Evolutionary conservation across 2,888 invertebrate genomes (phyloP), one percentile per base, ranked within the genome.

Genomic region (Dolomedes plantarius): DNA sequence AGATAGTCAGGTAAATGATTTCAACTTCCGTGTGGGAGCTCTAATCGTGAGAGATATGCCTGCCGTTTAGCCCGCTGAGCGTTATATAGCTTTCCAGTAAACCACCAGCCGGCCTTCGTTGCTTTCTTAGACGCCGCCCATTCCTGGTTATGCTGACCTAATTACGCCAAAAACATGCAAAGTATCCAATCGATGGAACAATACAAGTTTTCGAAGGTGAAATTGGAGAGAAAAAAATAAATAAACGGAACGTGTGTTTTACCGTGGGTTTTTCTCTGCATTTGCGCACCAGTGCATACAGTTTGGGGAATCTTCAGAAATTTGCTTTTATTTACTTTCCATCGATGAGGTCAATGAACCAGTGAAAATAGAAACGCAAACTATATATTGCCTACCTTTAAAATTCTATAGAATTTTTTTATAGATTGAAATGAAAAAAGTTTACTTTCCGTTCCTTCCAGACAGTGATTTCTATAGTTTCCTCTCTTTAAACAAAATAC

Each of bases 31-130:
- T 11, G 23, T 23, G 0, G 5, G 56, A 56, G 19, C 23, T 56
- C 23, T 56, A 56, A 56, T 56, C 56, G 56, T 23, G 5, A 23
- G 11, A 16, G 56, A 56, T 56, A 19, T 56, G 56, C 56, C 56
- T 19, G 56, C 3, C 23, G 56, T 23, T 56, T 56, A 56, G 23
- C 19, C 23, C 23, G 56, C 56, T 46, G 56, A 6, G 23, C 23
- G 23, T 56, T 56, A 23, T 56, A 56, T 56, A 56, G 56, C 56
- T 56, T 56, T 11, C 56, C 56, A 23, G 56, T 56, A 56, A 56
- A 23, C 56, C 56, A 56, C 56, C 56, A 23, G 56, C 56, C 56
- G 56, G 56, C 56, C 56, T 56, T 56, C 56, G 23, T 23, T 56
- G 46, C 46, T 23, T n/a, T n/a, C 23, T 3, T 2, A 23, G 56